A percentile compares a stretch with the other conserved stretches of the same genome.
Conservation (phyloP, 2,888 invertebrate species). For the Polydrusus cervinus region DNA sequence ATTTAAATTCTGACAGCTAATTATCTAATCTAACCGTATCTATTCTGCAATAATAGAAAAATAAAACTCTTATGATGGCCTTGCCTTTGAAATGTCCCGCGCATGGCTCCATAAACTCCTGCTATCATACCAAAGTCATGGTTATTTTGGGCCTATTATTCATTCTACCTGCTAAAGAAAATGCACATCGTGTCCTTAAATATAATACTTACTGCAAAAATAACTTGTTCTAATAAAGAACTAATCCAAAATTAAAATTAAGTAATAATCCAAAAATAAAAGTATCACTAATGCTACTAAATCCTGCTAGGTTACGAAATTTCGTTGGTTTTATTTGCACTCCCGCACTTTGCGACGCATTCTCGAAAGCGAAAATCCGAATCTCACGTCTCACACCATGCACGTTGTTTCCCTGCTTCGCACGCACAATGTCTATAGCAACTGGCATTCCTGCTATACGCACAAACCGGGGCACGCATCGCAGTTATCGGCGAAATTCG, state of each 20-base stretch:
- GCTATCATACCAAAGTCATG: neutral
- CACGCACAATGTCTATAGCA: conserved; percentile 50
- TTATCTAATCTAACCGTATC: conserved; percentile 25
- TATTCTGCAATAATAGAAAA: conserved; percentile 18
- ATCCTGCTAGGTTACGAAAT: conserved; percentile 20
- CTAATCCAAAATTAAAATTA: conserved; percentile 23
- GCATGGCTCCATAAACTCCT: conserved; percentile 16
- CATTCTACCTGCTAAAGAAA: neutral
- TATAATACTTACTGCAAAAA: conserved; percentile 37
- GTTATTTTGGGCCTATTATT: neutral
- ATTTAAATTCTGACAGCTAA: neutral
- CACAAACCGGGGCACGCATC: conserved; percentile 50
- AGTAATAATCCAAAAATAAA: conserved; percentile 39
- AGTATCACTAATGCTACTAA: conserved; percentile 4
- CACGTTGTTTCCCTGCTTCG: conserved; percentile 52
- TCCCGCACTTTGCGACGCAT: conserved; percentile 57
- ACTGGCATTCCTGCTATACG: conserved; percentile 55
- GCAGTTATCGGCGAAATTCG: conserved; percentile 60
- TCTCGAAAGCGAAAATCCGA: conserved; percentile 53
- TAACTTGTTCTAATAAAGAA: conserved; percentile 13
- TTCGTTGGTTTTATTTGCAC: conserved; percentile 48
- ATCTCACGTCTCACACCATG: conserved; percentile 58
- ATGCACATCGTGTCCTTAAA: neutral
- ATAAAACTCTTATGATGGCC: conserved; percentile 55
- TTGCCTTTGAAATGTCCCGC: conserved; percentile 62